These are phyloP conservation scores for Kradibia gibbosae DNA, from an alignment of 1,140 invertebrate genomes.

Conservation along the genomic window DNA sequence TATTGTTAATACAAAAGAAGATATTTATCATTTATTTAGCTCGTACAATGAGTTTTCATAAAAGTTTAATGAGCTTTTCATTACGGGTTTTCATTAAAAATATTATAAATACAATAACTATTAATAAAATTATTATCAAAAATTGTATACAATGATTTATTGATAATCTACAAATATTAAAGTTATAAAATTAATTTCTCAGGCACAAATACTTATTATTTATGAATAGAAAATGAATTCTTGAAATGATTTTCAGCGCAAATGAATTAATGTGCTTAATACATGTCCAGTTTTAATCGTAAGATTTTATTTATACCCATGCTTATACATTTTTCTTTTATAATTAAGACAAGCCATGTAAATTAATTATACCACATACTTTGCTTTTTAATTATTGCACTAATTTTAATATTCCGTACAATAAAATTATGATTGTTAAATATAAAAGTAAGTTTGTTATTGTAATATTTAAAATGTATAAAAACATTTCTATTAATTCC, in stretches of 20 bases:
- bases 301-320: neutral
- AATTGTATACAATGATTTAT: slow-evolving; percentile 31
- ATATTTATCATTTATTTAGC: too few relatives aligned
- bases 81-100: too few relatives aligned
- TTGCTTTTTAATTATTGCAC: slow-evolving; percentile 37
- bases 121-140: neutral
- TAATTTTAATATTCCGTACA: slow-evolving; percentile 13
- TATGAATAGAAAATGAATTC: neutral
- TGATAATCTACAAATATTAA: slow-evolving; percentile 18
- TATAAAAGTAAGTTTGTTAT: slow-evolving; percentile 18
- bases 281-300: neutral
- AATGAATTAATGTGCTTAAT: neutral
- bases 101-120: neutral
- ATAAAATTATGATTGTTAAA: slow-evolving; percentile 12
- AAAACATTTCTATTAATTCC: slow-evolving; percentile 27
- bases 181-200: slow-evolving; percentile 18
- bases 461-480: slow-evolving; percentile 12
- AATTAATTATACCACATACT: neutral
- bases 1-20: too few relatives aligned
- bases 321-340: neutral
- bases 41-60: too few relatives aligned
- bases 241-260: neutral
- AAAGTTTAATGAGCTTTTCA: too few relatives aligned
- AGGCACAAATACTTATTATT: slow-evolving; percentile 14
- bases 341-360: neutral